Base-by-base conservation (phyloP, 1,140 invertebrate genomes). In the Saccostrea cuccullata region DNA sequence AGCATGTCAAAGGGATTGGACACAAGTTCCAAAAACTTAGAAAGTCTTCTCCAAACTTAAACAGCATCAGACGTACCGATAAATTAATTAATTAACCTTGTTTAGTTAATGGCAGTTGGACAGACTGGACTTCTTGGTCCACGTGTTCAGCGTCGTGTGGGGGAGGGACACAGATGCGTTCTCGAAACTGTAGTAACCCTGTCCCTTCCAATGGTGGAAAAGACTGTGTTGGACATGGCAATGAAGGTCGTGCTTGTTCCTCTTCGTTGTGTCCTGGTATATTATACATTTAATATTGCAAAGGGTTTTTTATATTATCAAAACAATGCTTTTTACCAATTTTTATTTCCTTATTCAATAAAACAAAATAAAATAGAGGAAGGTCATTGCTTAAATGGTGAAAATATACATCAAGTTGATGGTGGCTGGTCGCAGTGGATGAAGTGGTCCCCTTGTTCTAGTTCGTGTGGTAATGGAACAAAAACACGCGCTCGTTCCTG, bases 41-140 rank as follows among this genome's bases (percentile, higher is more conserved):
- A n/a, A n/a, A n/a, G n/a, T n/a, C n/a, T n/a, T n/a, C n/a, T n/a
- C n/a, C n/a, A n/a, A n/a, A n/a, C n/a, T n/a, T n/a, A n/a, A n/a
- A 36, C 2, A 36, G 30, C 2, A 36, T 36, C 30, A 36, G 30
- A 36, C 30, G 30, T 36, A 36, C 30, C 30, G 2, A 36, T 36
- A 1, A 1, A 36, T 36, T 36, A 36, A 36, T 36, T 36, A 36
- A 47, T 47, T 6, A 47, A 6, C 47, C 9, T 47, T 47, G 5
- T 6, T 47, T 47, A 83, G 82, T 83, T 12, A 6, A 94, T 90
- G 93, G 93, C 20, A 86, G 94, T 95, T 86, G 97, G 97, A 6
- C 93, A 95, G 11, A 89, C 95, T 13, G 96, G 96, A 5, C 96
- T 97, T 92, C 55, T 20, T 93, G 92, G 92, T 86, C 86, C 17